A percentile compares a stretch with the other conserved stretches of the same genome.
phyloP scores from a whole-genome alignment of 2,797 vertebrate species.

The Enteromius paludinosus region DNA sequence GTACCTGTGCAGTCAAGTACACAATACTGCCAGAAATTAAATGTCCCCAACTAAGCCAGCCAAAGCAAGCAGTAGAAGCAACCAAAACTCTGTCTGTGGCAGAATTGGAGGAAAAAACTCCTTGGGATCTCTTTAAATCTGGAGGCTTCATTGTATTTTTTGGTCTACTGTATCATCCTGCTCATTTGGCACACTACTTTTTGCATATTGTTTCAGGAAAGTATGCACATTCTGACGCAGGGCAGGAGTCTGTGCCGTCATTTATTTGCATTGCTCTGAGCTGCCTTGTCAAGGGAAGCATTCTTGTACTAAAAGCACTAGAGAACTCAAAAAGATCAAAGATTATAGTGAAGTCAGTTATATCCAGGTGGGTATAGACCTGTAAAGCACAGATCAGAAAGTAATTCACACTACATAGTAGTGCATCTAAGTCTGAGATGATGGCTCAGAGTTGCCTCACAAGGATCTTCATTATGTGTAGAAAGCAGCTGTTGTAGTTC shows the following conservation, averaged over 20 bases:
- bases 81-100: too few relatives aligned
- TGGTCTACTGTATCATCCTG: neutral
- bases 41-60: too few relatives aligned
- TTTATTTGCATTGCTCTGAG: neutral
- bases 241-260: neutral
- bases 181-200: neutral
- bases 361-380: neutral
- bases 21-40: too few relatives aligned
- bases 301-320: neutral
- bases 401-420: neutral
- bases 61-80: too few relatives aligned
- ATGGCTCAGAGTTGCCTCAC: neutral
- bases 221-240: neutral
- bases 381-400: conserved; percentile 8
- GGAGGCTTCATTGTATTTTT: neutral
- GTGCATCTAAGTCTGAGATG: neutral
- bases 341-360: neutral
- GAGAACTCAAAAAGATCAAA: neutral
- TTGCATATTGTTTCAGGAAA: neutral
- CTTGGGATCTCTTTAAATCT: neutral
- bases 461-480: neutral
- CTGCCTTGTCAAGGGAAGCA: neutral
- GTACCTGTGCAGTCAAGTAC: too few relatives aligned
- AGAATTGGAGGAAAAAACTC: too few relatives aligned
- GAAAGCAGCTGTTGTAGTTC: neutral